Conservation (phyloP, 2,888 invertebrate species). For the Opisthograptis luteolata region DNA sequence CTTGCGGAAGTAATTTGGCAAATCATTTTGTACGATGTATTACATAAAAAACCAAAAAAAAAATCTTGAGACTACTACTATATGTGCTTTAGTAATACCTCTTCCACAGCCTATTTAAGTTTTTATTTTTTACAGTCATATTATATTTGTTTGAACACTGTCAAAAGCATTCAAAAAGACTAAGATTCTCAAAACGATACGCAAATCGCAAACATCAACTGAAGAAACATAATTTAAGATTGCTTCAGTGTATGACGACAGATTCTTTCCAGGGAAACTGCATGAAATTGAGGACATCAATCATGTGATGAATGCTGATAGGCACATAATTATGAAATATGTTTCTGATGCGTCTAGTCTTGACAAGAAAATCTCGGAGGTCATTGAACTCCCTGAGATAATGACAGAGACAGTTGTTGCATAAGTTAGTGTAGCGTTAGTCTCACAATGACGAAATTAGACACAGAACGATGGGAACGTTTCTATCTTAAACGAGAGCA, state of each 20-base stretch:
- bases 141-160: not conserved
- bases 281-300: constrained; percentile 27
- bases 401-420: constrained; percentile 41
- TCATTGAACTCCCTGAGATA: constrained; percentile 37
- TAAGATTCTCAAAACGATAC: constrained; percentile 10
- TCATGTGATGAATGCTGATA: constrained; percentile 36
- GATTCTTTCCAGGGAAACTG: constrained; percentile 28
- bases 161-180: constrained; percentile 2
- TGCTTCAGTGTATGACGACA: constrained; percentile 21
- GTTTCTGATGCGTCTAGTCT: constrained; percentile 29
- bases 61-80: no score
- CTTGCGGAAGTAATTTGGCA: no score
- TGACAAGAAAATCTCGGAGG: constrained; percentile 33
- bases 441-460: constrained; percentile 53
- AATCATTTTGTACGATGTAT: no score
- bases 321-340: constrained; percentile 33
- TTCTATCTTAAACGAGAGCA: constrained; percentile 27
- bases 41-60: no score
- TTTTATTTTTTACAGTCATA: not conserved
- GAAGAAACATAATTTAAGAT: constrained; percentile 19
- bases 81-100: no score
- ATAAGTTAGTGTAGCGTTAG: constrained; percentile 40
- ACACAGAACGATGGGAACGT: constrained; percentile 50
- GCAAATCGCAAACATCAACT: constrained; percentile 10
- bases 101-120: no score